Evolutionary conservation across 2,797 vertebrate species (phyloP), one percentile per base, ranked within the genome.

Genomic region (Ceryle rudis): DNA sequence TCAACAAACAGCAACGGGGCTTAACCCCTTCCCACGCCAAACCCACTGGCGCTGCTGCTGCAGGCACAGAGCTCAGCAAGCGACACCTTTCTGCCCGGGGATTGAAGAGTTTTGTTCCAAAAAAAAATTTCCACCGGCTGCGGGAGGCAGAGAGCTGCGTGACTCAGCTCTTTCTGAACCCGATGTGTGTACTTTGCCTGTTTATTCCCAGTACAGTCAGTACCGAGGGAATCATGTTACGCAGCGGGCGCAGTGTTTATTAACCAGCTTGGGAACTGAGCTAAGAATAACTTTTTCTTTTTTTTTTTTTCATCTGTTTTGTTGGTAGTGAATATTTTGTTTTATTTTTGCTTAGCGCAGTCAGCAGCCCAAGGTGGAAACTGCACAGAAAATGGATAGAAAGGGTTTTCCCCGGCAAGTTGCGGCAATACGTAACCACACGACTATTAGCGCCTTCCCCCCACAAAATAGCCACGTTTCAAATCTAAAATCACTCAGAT

Each of bases 131-230:
- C 81, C 81, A 49, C 10, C 6, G 79, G 78, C 79, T 81, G 81
- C 44, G 10, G 89, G 81, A 96, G 73, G 74, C 73, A n/a, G 87
- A 25, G 84, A 37, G 73, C 81, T 26, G 51, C 9, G 69, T 98
- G 98, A 98, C 92, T 98, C 97, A 97, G 98, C 97, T 95, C 20
- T 97, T 97, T 26, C 81, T 31, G 77, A 52, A 70, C 72, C 65
- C 26, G 83, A 22, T 79, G 69, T 61, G 61, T 93, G 92, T 41
- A 9, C 96, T 94, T 79, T 80, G 84, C 95, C 90, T 97, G 95
- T 96, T 96, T 97, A 96, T 98, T 97, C 94, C 95, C 81, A 31
- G 97, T 66, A 94, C 91, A 88, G 81, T 37, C 79, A 92, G 92
- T 90, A 66, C 85, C 33, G 4, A 33, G 52, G 80, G 97, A 95